Evolutionary conservation across 2,888 invertebrate species (phyloP).

Genomic region (Pollenia angustigena): DNA sequence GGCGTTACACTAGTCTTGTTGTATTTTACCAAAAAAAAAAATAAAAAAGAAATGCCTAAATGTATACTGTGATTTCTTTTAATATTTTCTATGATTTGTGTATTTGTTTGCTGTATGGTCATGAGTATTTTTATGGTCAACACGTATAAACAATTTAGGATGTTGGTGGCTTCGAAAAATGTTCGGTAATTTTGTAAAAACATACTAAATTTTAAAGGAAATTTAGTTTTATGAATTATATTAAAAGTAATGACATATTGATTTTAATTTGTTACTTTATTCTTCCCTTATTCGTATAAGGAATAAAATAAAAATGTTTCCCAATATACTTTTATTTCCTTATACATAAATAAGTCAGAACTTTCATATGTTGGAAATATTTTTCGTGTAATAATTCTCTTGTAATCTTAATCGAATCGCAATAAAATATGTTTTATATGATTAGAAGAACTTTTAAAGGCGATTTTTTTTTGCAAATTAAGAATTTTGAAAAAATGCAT

Average conservation of each 20-base stretch:
- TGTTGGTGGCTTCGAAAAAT: constrained; percentile 24
- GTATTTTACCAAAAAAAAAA: constrained; percentile 24
- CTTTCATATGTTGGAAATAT: not conserved
- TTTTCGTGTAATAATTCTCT: not conserved
- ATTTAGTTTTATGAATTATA: constrained; percentile 53
- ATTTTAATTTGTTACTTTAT: constrained; percentile 60
- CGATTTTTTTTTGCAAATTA: not conserved
- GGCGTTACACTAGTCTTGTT: constrained; percentile 16
- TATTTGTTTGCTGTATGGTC: constrained; percentile 34
- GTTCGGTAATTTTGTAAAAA: constrained; percentile 45
- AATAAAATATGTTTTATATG: constrained; percentile 3
- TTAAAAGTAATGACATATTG: constrained; percentile 67
- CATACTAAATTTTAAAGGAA: constrained; percentile 33
- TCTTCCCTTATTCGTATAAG: not conserved
- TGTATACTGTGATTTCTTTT: constrained; percentile 79
- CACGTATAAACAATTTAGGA: constrained; percentile 71
- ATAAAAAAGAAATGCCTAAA: constrained; percentile 75
- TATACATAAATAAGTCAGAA: no score
- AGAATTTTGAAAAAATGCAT: no score
- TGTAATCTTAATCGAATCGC: not conserved
- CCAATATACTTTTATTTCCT: no score
- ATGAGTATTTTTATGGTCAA: constrained; percentile 64
- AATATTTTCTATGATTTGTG: constrained; percentile 43
- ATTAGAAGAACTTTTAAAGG: not conserved
- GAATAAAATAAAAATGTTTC: not conserved